phyloP scores from a whole-genome alignment of 2,113 vertebrate genomes.

The Phodopus roborovskii region DNA sequence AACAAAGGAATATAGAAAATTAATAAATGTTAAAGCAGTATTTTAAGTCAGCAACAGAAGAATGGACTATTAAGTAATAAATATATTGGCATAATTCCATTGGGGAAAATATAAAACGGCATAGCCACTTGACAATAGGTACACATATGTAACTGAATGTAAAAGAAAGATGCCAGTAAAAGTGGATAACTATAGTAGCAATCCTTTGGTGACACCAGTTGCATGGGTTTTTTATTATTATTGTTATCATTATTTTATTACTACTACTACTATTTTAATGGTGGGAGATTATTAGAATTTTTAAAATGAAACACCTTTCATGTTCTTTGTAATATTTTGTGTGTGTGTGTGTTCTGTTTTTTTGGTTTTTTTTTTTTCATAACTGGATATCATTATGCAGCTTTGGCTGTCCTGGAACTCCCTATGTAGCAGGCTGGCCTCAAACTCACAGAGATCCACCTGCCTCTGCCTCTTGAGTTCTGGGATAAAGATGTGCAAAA shows the following conservation, averaged over 20 bases:
- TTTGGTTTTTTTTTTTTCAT: no score
- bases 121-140: not conserved
- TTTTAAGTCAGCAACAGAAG: slow-evolving; percentile 32
- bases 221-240: not conserved
- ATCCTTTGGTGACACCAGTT: not conserved
- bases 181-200: not conserved
- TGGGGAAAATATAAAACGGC: slow-evolving; percentile 41
- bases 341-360: not conserved
- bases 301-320: slow-evolving; percentile 26
- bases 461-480: not conserved
- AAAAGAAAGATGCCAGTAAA: slow-evolving; percentile 5
- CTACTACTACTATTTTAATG: not conserved
- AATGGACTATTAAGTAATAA: not conserved
- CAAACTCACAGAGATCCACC: not conserved
- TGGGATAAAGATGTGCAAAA: not conserved
- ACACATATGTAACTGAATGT: not conserved
- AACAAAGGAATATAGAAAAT: not conserved
- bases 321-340: not conserved
- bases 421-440: not conserved
- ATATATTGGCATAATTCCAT: not conserved
- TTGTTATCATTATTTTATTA: not conserved
- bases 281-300: not conserved
- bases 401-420: not conserved
- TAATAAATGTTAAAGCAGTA: slow-evolving; percentile 21
- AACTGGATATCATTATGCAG: not conserved